Evolutionary conservation across 2,113 vertebrate genomes (phyloP), one percentile per base, ranked within the genome.

Genomic region (Triplophysa tibetana): DNA sequence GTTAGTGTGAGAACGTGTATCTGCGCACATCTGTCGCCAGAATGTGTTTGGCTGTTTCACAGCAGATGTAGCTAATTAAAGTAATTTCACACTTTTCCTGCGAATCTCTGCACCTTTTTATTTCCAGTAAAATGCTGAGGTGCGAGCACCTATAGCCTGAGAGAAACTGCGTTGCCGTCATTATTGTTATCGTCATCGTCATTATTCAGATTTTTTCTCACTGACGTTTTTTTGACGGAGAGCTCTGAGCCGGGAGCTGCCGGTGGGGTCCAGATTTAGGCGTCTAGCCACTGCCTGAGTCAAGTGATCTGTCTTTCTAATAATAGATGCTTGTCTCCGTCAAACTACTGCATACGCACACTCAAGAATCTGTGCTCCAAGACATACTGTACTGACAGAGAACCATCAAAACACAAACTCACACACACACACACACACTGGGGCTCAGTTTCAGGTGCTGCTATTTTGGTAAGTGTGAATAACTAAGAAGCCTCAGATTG

Each of bases 261-360:
- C 17, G 33, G 52, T 79, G 70, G 80, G 75, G 79, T 70, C 74
- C 69, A 23, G 78, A 75, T 81, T 75, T 78, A 41, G 78, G 81
- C 73, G 63, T 68, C 72, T 58, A 82, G 79, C 73, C 85, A 77
- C 24, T 60, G 75, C 70, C 81, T 77, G 75, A 81, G 52, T 81
- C 83, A 72, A 77, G 85, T 83, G 80, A 83, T 78, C 80, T 72
- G 62, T 61, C 65, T 83, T 83, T 86, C 85, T 84, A 86, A 64
- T 83, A 83, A 81, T 86, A 86, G 85, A 85, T 43, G 82, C 79
- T 72, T 84, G 85, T 88, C 78, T 85, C 83, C 80, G 70, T 81
- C 85, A 75, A 88, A 85, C 89, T 87, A 78, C 84, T 85, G 86
- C 88, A 88, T 82, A 91, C 86, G 88, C 64, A 81, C 66, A 79